These are phyloP conservation scores for Actinopyga echinites DNA, from an alignment of 53 echinoderm and acorn worm species.

Conservation along the genomic window DNA sequence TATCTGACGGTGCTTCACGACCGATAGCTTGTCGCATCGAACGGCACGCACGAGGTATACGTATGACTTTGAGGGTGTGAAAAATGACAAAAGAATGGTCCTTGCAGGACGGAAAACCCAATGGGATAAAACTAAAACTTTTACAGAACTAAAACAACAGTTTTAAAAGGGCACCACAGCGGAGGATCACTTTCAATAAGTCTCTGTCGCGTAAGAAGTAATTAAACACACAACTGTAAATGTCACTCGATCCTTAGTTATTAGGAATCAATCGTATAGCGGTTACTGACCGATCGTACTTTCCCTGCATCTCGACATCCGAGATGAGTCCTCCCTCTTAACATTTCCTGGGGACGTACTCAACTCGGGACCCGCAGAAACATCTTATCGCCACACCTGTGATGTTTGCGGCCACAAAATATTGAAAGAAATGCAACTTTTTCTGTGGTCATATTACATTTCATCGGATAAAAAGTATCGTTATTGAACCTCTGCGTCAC, in stretches of 20 bases:
- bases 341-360: no score
- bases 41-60: constrained; percentile 31
- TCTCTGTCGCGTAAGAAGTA: constrained; percentile 8
- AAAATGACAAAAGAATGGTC: constrained; percentile 27
- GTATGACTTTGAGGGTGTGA: constrained; percentile 25
- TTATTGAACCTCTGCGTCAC: no score
- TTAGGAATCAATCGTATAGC: constrained; percentile 14
- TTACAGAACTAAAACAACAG: constrained; percentile 5
- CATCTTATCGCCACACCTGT: no score
- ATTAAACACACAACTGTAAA: constrained; percentile 23
- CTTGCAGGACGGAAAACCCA: background rate
- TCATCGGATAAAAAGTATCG: no score
- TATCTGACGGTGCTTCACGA: constrained; percentile 26
- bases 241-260: constrained; percentile 11
- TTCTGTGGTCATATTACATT: no score
- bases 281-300: constrained; percentile 36
- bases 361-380: no score
- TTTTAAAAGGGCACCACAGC: background rate
- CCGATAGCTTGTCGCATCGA: constrained; percentile 25
- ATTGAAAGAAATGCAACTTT: no score
- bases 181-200: background rate
- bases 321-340: no score
- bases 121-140: background rate
- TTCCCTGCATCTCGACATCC: background rate
- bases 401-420: no score